Evolutionary conservation across 2,113 vertebrate genomes (phyloP).

Genomic region (Camelus dromedarius): DNA sequence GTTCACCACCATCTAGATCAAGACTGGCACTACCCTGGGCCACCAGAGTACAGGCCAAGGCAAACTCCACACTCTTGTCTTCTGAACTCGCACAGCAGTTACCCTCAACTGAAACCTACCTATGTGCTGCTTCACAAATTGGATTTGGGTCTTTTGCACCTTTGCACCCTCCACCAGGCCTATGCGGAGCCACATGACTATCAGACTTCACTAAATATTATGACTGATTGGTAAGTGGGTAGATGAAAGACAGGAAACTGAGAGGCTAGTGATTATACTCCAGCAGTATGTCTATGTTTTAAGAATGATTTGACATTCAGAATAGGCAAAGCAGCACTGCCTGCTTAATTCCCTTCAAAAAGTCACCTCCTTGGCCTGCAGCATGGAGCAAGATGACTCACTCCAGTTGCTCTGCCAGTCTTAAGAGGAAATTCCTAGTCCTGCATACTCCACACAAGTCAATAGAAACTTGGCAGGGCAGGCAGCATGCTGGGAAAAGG

Average conservation of each 20-base stretch:
- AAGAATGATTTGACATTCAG: neutral
- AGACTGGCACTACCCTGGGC: neutral
- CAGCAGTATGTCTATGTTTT: neutral
- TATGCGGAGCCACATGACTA: neutral
- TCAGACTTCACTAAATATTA: slow-evolving; percentile 55
- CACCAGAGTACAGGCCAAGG: neutral
- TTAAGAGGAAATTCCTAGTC: slow-evolving; percentile 64
- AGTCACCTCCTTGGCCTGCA: slow-evolving; percentile 68
- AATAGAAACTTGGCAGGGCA: slow-evolving; percentile 62
- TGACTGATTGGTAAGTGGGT: slow-evolving; percentile 19
- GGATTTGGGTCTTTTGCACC: neutral
- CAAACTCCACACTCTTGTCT: neutral
- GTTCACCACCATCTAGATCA: neutral
- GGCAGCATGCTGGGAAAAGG: slow-evolving; percentile 67
- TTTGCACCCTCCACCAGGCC: neutral
- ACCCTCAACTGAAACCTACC: neutral
- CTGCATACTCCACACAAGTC: slow-evolving; percentile 48
- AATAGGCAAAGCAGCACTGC: neutral
- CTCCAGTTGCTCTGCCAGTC: slow-evolving; percentile 54
- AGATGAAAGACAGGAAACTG: neutral
- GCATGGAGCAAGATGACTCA: slow-evolving; percentile 71
- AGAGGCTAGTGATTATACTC: neutral
- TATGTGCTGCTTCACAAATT: neutral
- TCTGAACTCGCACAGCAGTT: neutral
- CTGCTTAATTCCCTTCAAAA: slow-evolving; percentile 27